Base-by-base conservation (phyloP, 2,113 vertebrate genomes). In the Forbesichthys papilliferus region DNA sequence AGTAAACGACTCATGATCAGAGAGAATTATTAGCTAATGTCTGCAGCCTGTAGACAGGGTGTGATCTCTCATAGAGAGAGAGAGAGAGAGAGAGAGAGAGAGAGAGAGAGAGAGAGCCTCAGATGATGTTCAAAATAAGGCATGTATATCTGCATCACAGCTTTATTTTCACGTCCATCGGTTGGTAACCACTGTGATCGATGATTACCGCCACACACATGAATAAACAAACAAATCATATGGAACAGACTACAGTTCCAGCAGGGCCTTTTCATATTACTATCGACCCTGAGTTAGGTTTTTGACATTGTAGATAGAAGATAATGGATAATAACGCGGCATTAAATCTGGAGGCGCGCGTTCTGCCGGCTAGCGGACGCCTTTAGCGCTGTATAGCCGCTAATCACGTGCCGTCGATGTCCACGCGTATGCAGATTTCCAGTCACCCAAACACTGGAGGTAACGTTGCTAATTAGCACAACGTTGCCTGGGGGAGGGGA, bases 11-110 rank as follows among this genome's bases (percentile, higher is more conserved):
- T 84, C 70, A 53, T 82, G 75, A 88, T 78, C 77, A 71, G 71
- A 72, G 76, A 80, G 82, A 87, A 86, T 87, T 86, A 88, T 86
- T 84, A 72, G 80, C 80, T 86, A 84, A 88, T 88, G 81, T 78
- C 73, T 20, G 68, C 78, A 87, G 83, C 75, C 66, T 77, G 77
- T 79, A 79, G 71, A 77, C 75, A 62, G 69, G 80, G 72, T 69
- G 68, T 77, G 74, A 81, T 80, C 64, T 88, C 79, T 83, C 65
- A 34, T 57, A 79, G 63, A 53, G 52, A 8, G 9, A 64, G 61
- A 69, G 67, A 61, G 66, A 56, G 68, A 70, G n/a, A n/a, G n/a
- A n/a, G n/a, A n/a, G n/a, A 79, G 63, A 53, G 52, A 8, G 9
- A 64, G 61, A 69, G 67, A 61, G 58, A 49, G 20, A 48, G 52